Conservation (phyloP, 2,113 vertebrate genomes). For the Zosterops lateralis region DNA sequence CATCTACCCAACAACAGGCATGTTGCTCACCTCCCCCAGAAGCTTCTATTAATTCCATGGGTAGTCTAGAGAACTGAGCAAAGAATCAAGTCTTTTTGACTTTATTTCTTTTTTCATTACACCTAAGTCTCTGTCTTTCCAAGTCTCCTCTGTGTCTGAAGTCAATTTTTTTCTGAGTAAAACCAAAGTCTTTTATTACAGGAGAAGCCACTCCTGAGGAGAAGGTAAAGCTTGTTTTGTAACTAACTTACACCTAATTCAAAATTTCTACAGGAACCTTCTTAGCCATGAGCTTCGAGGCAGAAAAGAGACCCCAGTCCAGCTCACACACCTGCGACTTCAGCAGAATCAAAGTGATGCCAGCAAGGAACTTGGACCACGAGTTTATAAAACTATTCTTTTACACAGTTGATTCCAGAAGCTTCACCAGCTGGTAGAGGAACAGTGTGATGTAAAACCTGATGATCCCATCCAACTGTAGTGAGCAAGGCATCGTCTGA, state of each 20-base stretch:
- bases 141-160: constrained; percentile 34
- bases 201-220: background rate
- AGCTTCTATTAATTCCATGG: background rate
- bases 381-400: constrained; percentile 67
- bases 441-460: constrained; percentile 88
- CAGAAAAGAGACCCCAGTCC: background rate
- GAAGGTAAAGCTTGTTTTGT: constrained; percentile 5
- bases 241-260: constrained; percentile 22
- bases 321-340: constrained; percentile 7
- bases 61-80: background rate
- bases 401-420: constrained; percentile 58
- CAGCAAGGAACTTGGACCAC: constrained; percentile 7
- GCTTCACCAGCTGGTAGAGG: constrained; percentile 51
- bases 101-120: background rate
- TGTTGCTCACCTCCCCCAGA: background rate
- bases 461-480: constrained; percentile 94
- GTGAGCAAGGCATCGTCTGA: constrained; percentile 82
- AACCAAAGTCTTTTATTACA: background rate
- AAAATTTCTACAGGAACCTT: constrained; percentile 32
- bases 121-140: background rate
- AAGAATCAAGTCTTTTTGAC: background rate
- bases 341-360: constrained; percentile 30
- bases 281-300: background rate
- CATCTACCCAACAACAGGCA: background rate
- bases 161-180: background rate